Conservation (phyloP, 2,797 vertebrate species). For the Micromesistius poutassou region DNA sequence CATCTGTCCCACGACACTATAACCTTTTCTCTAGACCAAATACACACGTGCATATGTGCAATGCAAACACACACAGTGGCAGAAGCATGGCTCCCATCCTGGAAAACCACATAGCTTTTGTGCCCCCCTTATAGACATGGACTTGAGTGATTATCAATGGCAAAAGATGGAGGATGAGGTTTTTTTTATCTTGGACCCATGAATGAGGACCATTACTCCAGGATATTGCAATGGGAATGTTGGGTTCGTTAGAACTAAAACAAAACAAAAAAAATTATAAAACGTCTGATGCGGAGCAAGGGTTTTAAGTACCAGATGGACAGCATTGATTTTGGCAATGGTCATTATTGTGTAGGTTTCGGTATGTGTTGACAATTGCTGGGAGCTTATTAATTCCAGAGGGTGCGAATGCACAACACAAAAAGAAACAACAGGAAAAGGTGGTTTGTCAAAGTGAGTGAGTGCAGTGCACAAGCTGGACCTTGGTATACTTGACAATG, state of each 20-base stretch:
- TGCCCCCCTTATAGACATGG: neutral
- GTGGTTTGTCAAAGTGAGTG: neutral
- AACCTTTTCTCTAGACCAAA: conserved; percentile 6
- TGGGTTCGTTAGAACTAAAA: neutral
- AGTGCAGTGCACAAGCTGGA: neutral
- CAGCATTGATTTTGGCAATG: neutral
- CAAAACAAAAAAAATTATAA: neutral
- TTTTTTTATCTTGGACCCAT: neutral
- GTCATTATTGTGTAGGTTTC: neutral
- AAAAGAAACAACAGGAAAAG: neutral
- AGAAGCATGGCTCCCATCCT: neutral
- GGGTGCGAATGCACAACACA: neutral
- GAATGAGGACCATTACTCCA: neutral
- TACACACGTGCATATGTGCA: neutral
- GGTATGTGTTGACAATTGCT: neutral
- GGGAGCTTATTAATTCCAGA: neutral
- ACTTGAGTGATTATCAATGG: neutral
- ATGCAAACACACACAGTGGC: neutral
- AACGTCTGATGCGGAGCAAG: neutral
- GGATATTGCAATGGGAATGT: neutral
- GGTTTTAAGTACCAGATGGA: neutral
- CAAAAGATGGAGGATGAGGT: neutral
- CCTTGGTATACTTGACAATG: neutral
- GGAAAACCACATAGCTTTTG: neutral
- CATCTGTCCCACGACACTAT: conserved; percentile 31